A percentile compares a stretch with the other conserved stretches of the same genome.
Conservation (phyloP, 2,797 vertebrate genomes). For the Syngnathus acus region DNA sequence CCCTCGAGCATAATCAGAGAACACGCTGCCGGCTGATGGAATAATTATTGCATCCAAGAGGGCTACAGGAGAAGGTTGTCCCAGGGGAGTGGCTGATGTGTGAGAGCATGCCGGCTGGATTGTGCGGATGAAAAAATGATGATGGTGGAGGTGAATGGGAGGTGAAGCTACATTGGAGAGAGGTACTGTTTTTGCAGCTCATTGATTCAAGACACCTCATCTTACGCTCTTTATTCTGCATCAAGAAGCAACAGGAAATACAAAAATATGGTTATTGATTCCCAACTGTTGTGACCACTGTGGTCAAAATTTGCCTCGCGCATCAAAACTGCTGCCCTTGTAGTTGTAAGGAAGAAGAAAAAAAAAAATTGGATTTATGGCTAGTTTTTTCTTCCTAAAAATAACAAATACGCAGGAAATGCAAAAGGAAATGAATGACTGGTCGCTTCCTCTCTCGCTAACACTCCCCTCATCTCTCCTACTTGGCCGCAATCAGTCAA, state of each 20-base stretch:
- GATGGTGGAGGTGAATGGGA: conserved; percentile 56
- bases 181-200: conserved; percentile 17
- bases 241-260: conserved; percentile 7
- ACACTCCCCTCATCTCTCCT: conserved; percentile 5
- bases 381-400: conserved; percentile 17
- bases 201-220: conserved; percentile 39
- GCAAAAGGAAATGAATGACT: conserved; percentile 2
- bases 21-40: conserved; percentile 81
- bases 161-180: conserved; percentile 24
- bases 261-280: conserved; percentile 11
- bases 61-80: conserved; percentile 71
- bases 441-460: background rate
- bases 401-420: conserved; percentile 12
- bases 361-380: conserved; percentile 26
- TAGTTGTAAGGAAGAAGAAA: conserved; percentile 23
- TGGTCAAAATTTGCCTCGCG: conserved; percentile 21
- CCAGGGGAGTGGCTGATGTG: conserved; percentile 69
- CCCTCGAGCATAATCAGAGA: conserved; percentile 80
- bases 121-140: conserved; percentile 47
- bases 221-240: conserved; percentile 6
- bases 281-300: conserved; percentile 28
- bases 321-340: conserved; percentile 30
- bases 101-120: conserved; percentile 60
- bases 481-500: conserved; percentile 35
- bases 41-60: conserved; percentile 84